Evolutionary conservation across 2,888 invertebrate genomes (phyloP), one percentile per base, ranked within the genome.

Genomic region (Anthrax anthrax): DNA sequence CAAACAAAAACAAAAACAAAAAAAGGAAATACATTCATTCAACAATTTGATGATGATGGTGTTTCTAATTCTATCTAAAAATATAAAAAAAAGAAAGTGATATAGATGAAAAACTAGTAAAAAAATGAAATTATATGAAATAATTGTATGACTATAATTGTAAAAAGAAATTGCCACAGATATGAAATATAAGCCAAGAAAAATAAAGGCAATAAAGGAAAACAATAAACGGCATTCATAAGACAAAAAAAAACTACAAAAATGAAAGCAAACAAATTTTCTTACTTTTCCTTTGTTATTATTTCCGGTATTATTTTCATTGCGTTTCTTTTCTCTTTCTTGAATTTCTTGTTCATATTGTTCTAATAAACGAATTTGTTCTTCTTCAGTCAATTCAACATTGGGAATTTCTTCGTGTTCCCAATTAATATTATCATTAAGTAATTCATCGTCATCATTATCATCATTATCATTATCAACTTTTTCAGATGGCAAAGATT

Each of bases 361-460:
- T 58, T 78, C 76, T 56, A 81, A 64, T 45, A 81, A 69, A 56
- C 78, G 66, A 5, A 70, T 80, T 61, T 81, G 81, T 57, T 81
- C 77, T 64, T 81, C 81, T 64, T 81, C 81, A 5, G 81, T 76
- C 46, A 82, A 64, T 64, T 81, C 80, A 47, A 80, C 72, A 61
- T 78, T 74, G 37, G 76, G 72, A 66, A 80, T 78, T 61, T 79
- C 78, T 68, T 78, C 78, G 75, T 69, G 68, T 49, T 71, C 71
- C 73, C 73, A 73, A 14, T 65, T 56, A n/a, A 70, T 70, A 3
- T 59, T 65, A 44, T 54, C 59, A 50, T 67, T 68, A 14, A 61
- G 50, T 14, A 51, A 12, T 4, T 49, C 48, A 34, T 32, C 29
- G 12, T 32, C 29, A 32, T 12, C 12, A 32, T 32, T 12, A 32